A percentile compares a stretch with the other conserved stretches of the same genome.
Evolutionary conservation across 2,888 invertebrate genomes (phyloP).

Genomic region (Euclidia mi): DNA sequence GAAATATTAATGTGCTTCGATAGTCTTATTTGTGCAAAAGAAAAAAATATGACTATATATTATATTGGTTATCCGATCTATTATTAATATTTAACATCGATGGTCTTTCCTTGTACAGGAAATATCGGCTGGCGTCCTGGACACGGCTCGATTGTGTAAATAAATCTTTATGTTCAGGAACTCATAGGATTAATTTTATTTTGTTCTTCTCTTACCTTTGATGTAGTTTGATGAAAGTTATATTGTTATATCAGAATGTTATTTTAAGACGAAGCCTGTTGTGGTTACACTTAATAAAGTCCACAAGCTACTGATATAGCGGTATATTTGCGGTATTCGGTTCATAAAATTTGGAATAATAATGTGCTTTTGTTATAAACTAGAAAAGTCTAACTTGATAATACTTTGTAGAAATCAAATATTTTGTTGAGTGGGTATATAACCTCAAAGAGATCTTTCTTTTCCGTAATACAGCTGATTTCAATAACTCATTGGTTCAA

Average conservation of each 20-base stretch:
- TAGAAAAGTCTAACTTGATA: too few species aligned
- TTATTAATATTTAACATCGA: constrained; percentile 17
- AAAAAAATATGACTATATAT: too few species aligned
- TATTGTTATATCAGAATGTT: constrained; percentile 15
- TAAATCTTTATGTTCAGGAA: constrained; percentile 17
- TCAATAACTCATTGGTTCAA: too few species aligned
- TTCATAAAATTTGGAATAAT: too few species aligned
- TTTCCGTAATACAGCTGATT: too few species aligned
- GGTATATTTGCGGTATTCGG: neutral
- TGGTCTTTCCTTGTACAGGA: constrained; percentile 6
- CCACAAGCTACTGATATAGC: neutral
- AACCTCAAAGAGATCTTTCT: too few species aligned
- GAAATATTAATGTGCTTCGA: too few species aligned
- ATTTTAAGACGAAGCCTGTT: constrained; percentile 19
- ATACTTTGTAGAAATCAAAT: too few species aligned
- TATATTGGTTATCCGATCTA: constrained; percentile 8
- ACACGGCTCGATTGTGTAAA: too few species aligned
- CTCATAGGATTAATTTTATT: constrained; percentile 18
- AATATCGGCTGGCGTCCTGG: constrained; percentile 15
- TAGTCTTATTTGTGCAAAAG: too few species aligned
- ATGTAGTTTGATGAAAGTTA: constrained; percentile 14
- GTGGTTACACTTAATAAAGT: constrained; percentile 2
- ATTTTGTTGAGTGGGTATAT: too few species aligned
- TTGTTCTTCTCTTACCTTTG: constrained; percentile 7
- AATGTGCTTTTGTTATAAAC: too few species aligned